Evolutionary conservation across 2,888 invertebrate genomes (phyloP), one percentile per base, ranked within the genome.

Genomic region (Xylota sylvarum): DNA sequence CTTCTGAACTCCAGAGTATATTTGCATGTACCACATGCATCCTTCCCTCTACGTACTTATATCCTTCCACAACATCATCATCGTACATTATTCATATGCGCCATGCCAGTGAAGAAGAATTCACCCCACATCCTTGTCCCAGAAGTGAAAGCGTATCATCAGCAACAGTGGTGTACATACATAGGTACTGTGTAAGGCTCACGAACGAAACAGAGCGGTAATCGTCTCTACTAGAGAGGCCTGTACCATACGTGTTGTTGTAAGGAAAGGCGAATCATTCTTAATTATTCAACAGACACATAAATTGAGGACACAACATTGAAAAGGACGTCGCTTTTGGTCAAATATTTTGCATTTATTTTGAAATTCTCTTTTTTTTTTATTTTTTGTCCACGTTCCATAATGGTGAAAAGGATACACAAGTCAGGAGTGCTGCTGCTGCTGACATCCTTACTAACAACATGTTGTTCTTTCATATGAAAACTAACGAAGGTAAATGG

Each of bases 261-360:
- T 60, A 70, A 58, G 48, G 52, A 69, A 43, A 72, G 23, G 50
- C 67, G 55, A 73, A 86, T 78, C 60, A 55, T 86, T 86, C 67
- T 86, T 78, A 86, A 86, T 86, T 82, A 82, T 86, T 86, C 77
- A 82, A 82, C 72, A 82, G 78, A 72, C 77, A 73, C 69, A 58
- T 73, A 65, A 64, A 85, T 70, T 70, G 62, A 74, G 84, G 80
- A 76, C 73, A 86, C 77, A 82, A 62, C 82, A 86, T 78, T 72
- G 82, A 82, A 82, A 64, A 56, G 72, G 73, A 67, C 62, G 64
- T 62, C 50, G 78, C 80, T 76, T 80, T 64, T 55, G 70, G 80
- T 84, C 73, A 73, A 69, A 79, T 84, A 79, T 69, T 79, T 73
- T 69, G 32, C 60, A 69, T 79, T 46, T 55, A 40, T 40, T 69